Evolutionary conservation across 2,888 invertebrate genomes (phyloP), one percentile per base, ranked within the genome.

Genomic region (Watsonalla binaria): DNA sequence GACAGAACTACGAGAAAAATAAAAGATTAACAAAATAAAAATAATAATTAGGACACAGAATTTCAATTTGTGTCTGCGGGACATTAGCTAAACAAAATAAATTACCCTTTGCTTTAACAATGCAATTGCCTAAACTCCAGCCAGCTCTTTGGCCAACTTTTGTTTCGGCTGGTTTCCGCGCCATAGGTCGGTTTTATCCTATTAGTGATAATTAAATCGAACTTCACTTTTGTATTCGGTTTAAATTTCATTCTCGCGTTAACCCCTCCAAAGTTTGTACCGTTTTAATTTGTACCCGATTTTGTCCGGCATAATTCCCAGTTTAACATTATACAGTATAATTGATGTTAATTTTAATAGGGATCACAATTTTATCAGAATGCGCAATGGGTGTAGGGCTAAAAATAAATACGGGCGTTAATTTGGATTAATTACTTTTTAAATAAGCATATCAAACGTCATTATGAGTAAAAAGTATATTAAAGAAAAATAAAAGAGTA

Each of bases 151-250:
- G 65, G 55, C 60, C 59, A 78, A 79, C 70, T 77, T 78, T 70
- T 57, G 60, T 61, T 59, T 63, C 68, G 68, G 67, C 67, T 64
- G 67, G 73, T 76, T 82, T 82, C 78, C 74, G 68, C 76, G 65
- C 78, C 80, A 84, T 81, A 74, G 80, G 76, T 56, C 63, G 57
- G 66, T 63, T 77, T 78, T 71, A 82, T 80, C 82, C 81, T 80
- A 81, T 85, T 84, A 85, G 74, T 75, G 80, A 82, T 84, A 83
- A 85, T 85, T 84, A 83, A 84, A 84, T 78, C 72, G 68, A 73
- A 76, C 74, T 71, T 66, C 61, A 63, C 70, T 74, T 76, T 76
- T 70, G 73, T 67, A 70, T 79, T 81, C 72, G 69, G 72, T 66
- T 69, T 70, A 66, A 72, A 78, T 78, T 79, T 74, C 73, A 74